phyloP scores from a whole-genome alignment of 2,797 vertebrate species.

The Sebastes vulpes region DNA sequence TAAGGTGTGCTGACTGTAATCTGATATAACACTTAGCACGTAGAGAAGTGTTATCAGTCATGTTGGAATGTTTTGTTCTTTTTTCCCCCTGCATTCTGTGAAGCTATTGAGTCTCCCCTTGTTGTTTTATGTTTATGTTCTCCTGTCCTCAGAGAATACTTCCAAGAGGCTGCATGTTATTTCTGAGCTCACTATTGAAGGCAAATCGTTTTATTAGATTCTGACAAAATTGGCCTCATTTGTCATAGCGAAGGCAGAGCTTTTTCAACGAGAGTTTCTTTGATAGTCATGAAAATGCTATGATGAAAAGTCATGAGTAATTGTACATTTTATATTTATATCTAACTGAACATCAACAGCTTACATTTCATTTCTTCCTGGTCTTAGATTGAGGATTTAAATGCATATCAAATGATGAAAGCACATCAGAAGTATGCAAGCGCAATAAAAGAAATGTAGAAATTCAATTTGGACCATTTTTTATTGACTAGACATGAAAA shows the following conservation, averaged over 20 bases:
- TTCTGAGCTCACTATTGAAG: constrained; percentile 47
- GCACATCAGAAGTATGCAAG: constrained; percentile 29
- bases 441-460: constrained; percentile 36
- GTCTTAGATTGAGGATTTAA: constrained; percentile 36
- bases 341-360: constrained; percentile 49
- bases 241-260: constrained; percentile 42
- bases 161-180: constrained; percentile 53
- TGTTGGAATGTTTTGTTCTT: constrained; percentile 19
- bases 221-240: constrained; percentile 60
- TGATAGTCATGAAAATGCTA: constrained; percentile 58
- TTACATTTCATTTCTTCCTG: constrained; percentile 37
- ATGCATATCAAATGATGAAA: constrained; percentile 49
- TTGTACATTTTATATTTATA: constrained; percentile 53
- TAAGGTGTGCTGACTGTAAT: constrained; percentile 2
- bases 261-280: constrained; percentile 53
- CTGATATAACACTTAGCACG: not conserved
- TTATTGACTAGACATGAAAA: constrained; percentile 35
- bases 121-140: constrained; percentile 61
- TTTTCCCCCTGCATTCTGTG: constrained; percentile 28
- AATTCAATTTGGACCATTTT: constrained; percentile 44
- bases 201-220: constrained; percentile 63
- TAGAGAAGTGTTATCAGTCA: constrained; percentile 2
- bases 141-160: constrained; percentile 61
- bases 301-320: constrained; percentile 62
- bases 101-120: constrained; percentile 24